Percentiles rank a stretch among this genome's conserved stretches.
Evolutionary conservation across 2,113 vertebrate genomes (phyloP).

Genomic region (Scomber scombrus): DNA sequence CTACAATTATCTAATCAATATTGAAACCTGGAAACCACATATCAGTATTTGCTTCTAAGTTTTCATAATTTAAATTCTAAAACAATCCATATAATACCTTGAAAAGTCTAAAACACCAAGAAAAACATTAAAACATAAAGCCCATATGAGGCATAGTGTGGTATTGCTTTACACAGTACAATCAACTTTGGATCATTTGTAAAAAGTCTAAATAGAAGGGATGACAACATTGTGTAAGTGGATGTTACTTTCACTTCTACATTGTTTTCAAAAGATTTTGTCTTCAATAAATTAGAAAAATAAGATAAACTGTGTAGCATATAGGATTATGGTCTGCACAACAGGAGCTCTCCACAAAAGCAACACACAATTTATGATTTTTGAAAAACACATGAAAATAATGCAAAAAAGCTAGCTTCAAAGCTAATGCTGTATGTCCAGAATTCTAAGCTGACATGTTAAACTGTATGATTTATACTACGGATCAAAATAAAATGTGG

Average conservation of each 20-base stretch:
- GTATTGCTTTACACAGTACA: too few relatives aligned
- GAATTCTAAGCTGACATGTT: neutral
- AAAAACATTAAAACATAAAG: neutral
- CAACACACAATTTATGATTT: neutral
- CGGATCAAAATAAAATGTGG: neutral
- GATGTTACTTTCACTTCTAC: neutral
- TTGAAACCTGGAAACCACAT: conserved; percentile 13
- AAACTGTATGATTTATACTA: conserved; percentile 9
- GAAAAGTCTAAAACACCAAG: neutral
- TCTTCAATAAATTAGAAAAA: neutral
- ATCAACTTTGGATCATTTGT: too few relatives aligned
- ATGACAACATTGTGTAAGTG: neutral
- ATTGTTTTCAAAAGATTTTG: neutral
- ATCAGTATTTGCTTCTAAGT: neutral
- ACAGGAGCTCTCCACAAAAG: neutral
- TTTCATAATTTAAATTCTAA: neutral
- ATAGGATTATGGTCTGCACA: neutral
- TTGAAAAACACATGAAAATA: neutral
- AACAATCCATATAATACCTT: neutral
- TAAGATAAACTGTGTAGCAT: neutral
- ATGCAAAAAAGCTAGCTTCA: conserved; percentile 6
- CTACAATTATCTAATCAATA: conserved; percentile 58
- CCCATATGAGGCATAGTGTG: neutral
- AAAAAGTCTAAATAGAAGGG: too few relatives aligned
- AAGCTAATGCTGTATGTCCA: neutral